These are phyloP conservation scores for Oscheius onirici DNA, from an alignment of 2,888 invertebrate species.

Conservation along the genomic window DNA sequence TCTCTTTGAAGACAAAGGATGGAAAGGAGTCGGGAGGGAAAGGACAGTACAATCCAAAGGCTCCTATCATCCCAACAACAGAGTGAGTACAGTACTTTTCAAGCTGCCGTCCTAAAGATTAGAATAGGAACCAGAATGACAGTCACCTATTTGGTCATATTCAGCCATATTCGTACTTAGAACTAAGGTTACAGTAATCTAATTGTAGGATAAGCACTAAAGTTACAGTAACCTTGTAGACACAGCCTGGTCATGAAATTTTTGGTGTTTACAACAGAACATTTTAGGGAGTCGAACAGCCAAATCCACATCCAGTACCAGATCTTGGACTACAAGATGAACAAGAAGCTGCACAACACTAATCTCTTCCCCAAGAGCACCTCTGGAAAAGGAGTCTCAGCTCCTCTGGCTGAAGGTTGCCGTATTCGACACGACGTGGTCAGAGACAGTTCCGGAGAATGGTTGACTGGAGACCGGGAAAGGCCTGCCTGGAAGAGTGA, in stretches of 20 bases:
- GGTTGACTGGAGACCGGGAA: constrained; percentile 1
- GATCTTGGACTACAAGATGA: not conserved
- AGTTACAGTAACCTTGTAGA: too few species aligned
- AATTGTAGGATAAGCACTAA: too few species aligned
- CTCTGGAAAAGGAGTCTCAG: not conserved
- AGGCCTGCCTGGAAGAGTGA: not conserved
- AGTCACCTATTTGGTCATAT: too few species aligned
- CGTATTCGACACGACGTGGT: not conserved
- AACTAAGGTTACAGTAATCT: too few species aligned
- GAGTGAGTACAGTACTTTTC: too few species aligned
- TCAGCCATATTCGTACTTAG: too few species aligned
- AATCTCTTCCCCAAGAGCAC: not conserved
- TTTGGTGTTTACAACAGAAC: too few species aligned
- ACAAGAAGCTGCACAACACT: not conserved
- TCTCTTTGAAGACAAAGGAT: not conserved
- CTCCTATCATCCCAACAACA: not conserved
- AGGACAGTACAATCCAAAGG: not conserved
- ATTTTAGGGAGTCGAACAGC: not conserved
- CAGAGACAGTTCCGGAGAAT: not conserved
- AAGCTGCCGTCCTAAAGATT: too few species aligned
- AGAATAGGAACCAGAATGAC: too few species aligned
- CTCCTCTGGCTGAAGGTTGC: not conserved
- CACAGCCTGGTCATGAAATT: too few species aligned
- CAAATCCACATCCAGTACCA: constrained; percentile 1
- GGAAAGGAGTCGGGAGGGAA: not conserved